Evolutionary conservation across 2,113 vertebrate genomes (phyloP), one percentile per base, ranked within the genome.

Genomic region (Ahaetulla prasina): DNA sequence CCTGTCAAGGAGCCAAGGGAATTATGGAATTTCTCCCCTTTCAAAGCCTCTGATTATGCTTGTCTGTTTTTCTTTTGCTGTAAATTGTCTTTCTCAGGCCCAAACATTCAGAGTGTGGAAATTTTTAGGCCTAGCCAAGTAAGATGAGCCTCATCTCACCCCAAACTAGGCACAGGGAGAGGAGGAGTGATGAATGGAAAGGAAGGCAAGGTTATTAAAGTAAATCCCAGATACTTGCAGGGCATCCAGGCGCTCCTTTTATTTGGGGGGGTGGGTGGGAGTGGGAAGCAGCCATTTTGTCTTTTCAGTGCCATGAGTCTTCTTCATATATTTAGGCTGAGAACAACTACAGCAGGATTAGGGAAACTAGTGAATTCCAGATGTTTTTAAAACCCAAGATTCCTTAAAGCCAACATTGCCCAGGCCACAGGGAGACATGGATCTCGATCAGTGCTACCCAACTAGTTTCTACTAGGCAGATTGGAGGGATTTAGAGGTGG

Each of bases 1-100:
- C 92, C 92, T 93, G 90, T 90, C 22, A 47, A 47, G 87, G 92
- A 60, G 86, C 23, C 90, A 18, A 35, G 87, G 87, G 86, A 88
- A 47, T 85, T 45, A 39, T 85, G 47, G 92, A 91, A 93, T 93
- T 89, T 85, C 86, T 91, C 45, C 43, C 45, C 54, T 54, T 92
- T 85, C 53, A 86, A 85, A 89, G 80, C 88, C 86, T 74, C 11
- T 47, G 88, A 60, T 89, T 85, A 45, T 18, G 43, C 22, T 60
- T 54, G 74, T 60, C 92, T 92, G 74, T 6, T 57, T 53, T 85
- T 49, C 91, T 85, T 85, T 85, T 22, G 45, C 43, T 60, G 74
- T 50, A 74, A 86, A 85, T 45, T 16, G 45, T 55, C 68, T 89
- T 89, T 89, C 88, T 60, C 39, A 18, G 53, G 53, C 53, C 16